Evolutionary conservation across 2,113 vertebrate genomes (phyloP), one percentile per base, ranked within the genome.

Genomic region (Neolamprologus devosi): DNA sequence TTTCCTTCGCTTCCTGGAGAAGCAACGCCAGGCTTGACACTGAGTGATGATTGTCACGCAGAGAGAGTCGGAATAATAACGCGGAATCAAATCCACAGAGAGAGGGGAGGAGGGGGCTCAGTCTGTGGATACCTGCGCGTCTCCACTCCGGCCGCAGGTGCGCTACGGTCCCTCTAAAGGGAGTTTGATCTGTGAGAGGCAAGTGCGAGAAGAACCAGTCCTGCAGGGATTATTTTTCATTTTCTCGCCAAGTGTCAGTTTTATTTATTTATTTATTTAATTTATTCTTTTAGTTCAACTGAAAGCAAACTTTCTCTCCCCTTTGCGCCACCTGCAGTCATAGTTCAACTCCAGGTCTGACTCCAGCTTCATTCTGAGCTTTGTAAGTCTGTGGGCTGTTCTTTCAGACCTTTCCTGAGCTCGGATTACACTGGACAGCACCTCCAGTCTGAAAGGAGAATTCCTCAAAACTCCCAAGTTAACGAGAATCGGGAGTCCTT

Each of bases 1-100:
- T 92, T 93, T 86, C 89, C 88, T 80, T 86, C 88, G 92, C 91
- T 85, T 89, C 91, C 94, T 88, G 80, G 91, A 94, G 94, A 88
- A 91, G 86, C 94, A 87, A 87, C 90, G 58, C 53, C 82, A 49
- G 89, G 82, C 80, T 94, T 91, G 91, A 91, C 94, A 93, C 88
- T 89, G 93, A 94, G 85, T 93, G 95, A 95, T 93, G 96, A 83
- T 79, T 84, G 87, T 82, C 87, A 82, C 70, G 92, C 82, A 54
- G 68, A 87, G 80, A 91, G 73, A 91, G 60, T 28, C 63, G 26
- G 75, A 90, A 75, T 89, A 84, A 89, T 80, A 86, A 84, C 26
- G 28, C 28, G 78, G 55, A 89, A 42, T 80, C 70, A 83, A 80
- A 90, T 49, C 75, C 23, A 65, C 63, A 70, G 4, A 55, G 28